Conservation (phyloP, 2,888 invertebrate genomes). For the Eupithecia inturbata region DNA sequence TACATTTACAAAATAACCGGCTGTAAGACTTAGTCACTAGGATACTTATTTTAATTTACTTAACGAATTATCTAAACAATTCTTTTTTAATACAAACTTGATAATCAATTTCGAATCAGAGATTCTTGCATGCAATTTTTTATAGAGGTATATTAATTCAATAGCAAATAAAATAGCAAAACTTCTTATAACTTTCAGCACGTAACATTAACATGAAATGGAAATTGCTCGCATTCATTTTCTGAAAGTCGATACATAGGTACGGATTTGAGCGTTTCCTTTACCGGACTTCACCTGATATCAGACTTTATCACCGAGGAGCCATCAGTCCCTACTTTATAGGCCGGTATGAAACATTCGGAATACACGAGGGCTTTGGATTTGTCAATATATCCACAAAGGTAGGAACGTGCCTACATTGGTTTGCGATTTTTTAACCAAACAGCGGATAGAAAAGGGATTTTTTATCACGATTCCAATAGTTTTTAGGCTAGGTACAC, state of each 20-base stretch:
- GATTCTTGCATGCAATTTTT: no score
- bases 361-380: constrained; percentile 9
- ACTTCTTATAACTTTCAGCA: background rate
- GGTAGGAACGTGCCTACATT: constrained; percentile 31
- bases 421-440: constrained; percentile 37
- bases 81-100: no score
- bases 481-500: constrained; percentile 37
- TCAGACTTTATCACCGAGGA: constrained; percentile 5
- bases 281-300: background rate
- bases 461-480: constrained; percentile 43
- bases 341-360: constrained; percentile 3
- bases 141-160: no score
- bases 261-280: background rate
- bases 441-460: constrained; percentile 30
- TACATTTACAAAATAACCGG: no score
- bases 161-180: background rate
- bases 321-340: background rate
- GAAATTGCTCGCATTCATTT: background rate
- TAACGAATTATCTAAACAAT: no score
- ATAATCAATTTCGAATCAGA: no score
- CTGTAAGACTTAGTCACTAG: no score
- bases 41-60: no score
- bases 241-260: no score
- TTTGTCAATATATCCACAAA: constrained; percentile 23
- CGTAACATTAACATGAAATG: background rate